A percentile compares a stretch with the other conserved stretches of the same genome.
phyloP scores from a whole-genome alignment of 2,113 vertebrate genomes.

The Neotoma lepida region DNA sequence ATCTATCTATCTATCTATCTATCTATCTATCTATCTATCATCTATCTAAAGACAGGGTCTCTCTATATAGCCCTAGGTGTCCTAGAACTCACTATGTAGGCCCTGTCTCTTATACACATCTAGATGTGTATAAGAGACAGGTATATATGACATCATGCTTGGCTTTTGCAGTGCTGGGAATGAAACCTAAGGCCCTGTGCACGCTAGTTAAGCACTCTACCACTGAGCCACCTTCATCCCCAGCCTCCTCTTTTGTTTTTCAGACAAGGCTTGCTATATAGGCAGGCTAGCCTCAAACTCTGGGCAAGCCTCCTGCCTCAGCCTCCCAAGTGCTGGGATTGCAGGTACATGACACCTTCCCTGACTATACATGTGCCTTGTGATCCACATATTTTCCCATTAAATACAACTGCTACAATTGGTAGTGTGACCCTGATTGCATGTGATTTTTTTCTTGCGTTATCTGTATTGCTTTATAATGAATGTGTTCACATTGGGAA shows the following conservation, averaged over 20 bases:
- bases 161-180: too few relatives aligned
- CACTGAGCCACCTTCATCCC: not conserved
- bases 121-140: too few relatives aligned
- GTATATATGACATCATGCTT: too few relatives aligned
- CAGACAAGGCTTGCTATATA: not conserved
- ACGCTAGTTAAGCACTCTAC: not conserved
- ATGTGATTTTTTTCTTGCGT: constrained; percentile 54
- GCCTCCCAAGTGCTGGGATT: not conserved
- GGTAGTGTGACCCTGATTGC: not conserved
- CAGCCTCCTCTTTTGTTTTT: not conserved
- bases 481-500: constrained; percentile 1
- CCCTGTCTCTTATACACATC: too few relatives aligned
- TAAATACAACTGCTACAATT: not conserved
- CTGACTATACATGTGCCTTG: not conserved
- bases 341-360: not conserved
- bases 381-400: not conserved
- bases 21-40: not conserved
- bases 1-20: not conserved
- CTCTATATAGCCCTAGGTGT: not conserved
- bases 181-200: not conserved
- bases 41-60: not conserved
- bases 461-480: constrained; percentile 1
- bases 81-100: not conserved
- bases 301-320: not conserved
- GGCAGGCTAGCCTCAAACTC: not conserved